Percentiles rank a stretch among this genome's conserved stretches.
Evolutionary conservation across 2,113 vertebrate genomes (phyloP).

Genomic region (Calyptommatus sinebrachiatus): DNA sequence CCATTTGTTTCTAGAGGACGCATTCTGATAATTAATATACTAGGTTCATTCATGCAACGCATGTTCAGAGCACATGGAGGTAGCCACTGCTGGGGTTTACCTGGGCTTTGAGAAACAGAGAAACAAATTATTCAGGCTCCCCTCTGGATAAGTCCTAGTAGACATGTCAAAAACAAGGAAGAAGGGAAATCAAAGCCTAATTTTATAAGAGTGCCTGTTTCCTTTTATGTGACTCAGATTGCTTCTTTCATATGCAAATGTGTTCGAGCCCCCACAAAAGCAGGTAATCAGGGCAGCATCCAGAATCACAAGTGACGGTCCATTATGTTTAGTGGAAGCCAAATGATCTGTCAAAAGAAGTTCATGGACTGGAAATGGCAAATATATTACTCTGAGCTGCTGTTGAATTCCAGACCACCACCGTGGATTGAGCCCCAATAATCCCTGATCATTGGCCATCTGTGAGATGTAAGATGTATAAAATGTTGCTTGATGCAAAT

Average conservation of each 20-base stretch:
- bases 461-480: too few species aligned
- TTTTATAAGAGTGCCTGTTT: background rate
- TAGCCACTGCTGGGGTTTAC: background rate
- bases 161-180: background rate
- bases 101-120: background rate
- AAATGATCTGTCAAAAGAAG: background rate
- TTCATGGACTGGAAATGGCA: too few species aligned
- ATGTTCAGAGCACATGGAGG: background rate
- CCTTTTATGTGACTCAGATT: background rate
- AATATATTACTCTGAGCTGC: background rate
- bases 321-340: background rate
- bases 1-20: slow-evolving; percentile 53
- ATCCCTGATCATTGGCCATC: too few species aligned
- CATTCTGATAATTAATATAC: slow-evolving; percentile 59
- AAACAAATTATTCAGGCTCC: background rate
- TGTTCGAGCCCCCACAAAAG: background rate
- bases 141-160: background rate
- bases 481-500: background rate
- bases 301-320: background rate
- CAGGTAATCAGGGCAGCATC: background rate
- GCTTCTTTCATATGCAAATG: background rate
- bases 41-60: slow-evolving; percentile 32
- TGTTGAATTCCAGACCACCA: background rate
- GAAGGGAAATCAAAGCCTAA: background rate
- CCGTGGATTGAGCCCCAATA: background rate